A percentile compares a stretch with the other conserved stretches of the same genome.
phyloP scores from a whole-genome alignment of 2,888 invertebrate species.

The Drosophila acutilabella region DNA sequence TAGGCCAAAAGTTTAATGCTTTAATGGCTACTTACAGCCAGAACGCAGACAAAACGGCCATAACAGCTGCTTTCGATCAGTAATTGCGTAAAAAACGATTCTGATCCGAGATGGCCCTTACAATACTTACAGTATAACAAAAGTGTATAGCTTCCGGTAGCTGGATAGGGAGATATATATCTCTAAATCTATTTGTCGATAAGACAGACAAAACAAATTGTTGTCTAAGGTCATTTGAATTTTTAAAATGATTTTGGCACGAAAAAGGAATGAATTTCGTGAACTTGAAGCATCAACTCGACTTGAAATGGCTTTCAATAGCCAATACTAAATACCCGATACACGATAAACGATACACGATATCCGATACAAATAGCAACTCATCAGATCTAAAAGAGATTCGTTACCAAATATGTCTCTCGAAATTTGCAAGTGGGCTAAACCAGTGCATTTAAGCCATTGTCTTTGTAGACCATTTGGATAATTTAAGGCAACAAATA shows the following conservation, averaged over 20 bases:
- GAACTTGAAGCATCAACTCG: slow-evolving; percentile 43
- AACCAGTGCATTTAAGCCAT: slow-evolving; percentile 61
- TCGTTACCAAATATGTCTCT: slow-evolving; percentile 41
- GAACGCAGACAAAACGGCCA: neutral
- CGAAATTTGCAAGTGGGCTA: slow-evolving; percentile 61
- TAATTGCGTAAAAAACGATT: slow-evolving; percentile 42
- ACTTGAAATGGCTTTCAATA: slow-evolving; percentile 48
- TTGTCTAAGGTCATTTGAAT: slow-evolving; percentile 54
- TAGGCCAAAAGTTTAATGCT: slow-evolving; percentile 8
- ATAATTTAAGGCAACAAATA: slow-evolving; percentile 46
- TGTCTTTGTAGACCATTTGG: slow-evolving; percentile 29
- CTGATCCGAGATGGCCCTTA: slow-evolving; percentile 18
- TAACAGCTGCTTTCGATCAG: slow-evolving; percentile 64
- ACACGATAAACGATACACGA: neutral
- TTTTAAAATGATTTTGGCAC: slow-evolving; percentile 38
- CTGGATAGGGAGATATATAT: slow-evolving; percentile 5
- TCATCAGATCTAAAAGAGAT: slow-evolving; percentile 31
- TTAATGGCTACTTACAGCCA: slow-evolving; percentile 22
- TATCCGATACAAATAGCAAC: slow-evolving; percentile 4
- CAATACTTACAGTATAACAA: slow-evolving; percentile 31
- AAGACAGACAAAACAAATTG: slow-evolving; percentile 6
- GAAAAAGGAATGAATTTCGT: slow-evolving; percentile 63
- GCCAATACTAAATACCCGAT: neutral
- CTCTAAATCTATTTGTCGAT: neutral
- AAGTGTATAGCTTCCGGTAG: slow-evolving; percentile 54